Percentiles rank a stretch among this genome's conserved stretches.
Conservation (phyloP, 2,888 invertebrate species). For the Cremastobaeus sp. region DNA sequence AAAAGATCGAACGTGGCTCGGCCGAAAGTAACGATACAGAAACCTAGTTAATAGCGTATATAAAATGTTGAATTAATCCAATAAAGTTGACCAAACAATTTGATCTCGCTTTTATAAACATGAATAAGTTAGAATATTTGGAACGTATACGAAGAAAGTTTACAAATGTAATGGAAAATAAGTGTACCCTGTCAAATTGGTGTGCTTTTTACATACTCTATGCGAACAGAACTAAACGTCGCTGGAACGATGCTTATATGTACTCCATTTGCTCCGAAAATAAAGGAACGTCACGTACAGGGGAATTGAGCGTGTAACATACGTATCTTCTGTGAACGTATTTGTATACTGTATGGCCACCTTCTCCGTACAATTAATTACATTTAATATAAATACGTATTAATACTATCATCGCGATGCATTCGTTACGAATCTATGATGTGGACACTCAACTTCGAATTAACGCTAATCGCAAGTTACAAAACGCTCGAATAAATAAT, state of each 20-base stretch:
- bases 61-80: no score
- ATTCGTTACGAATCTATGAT: slow-evolving; percentile 69
- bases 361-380: slow-evolving; percentile 50
- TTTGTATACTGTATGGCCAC: slow-evolving; percentile 45
- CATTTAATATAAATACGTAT: slow-evolving; percentile 57
- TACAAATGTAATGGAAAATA: slow-evolving; percentile 3
- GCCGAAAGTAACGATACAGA: not conserved
- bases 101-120: no score
- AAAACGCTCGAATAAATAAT: slow-evolving; percentile 13
- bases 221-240: not conserved
- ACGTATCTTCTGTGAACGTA: slow-evolving; percentile 34
- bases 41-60: not conserved
- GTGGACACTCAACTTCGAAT: slow-evolving; percentile 71
- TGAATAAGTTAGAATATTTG: no score
- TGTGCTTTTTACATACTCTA: slow-evolving; percentile 39
- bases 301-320: slow-evolving; percentile 49
- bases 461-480: slow-evolving; percentile 60
- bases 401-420: slow-evolving; percentile 44
- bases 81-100: no score
- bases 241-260: no score
- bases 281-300: slow-evolving; percentile 11
- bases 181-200: slow-evolving; percentile 42
- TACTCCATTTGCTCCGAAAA: slow-evolving; percentile 8
- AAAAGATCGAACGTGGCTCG: not conserved
- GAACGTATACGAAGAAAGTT: no score